These are phyloP conservation scores for roundworm (Caenorhabditis elegans) DNA, from an alignment of 1,140 invertebrate species.

Conservation along the genomic window WBcel235 BX284603.4:9339501-9340000, in stretches of 20 bases:
- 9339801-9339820: no score
- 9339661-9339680: slow-evolving; percentile 46
- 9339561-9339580: slow-evolving; percentile 44
- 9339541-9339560: slow-evolving; percentile 44
- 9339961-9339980: slow-evolving; percentile 44
- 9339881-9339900: slow-evolving; percentile 47
- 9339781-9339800: slow-evolving; percentile 9
- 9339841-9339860: not conserved
- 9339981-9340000: slow-evolving; percentile 42
- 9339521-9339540: slow-evolving; percentile 45
- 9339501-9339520: slow-evolving; percentile 47
- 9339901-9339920: slow-evolving; percentile 45
- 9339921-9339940: slow-evolving; percentile 36
- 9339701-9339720: slow-evolving; percentile 42
- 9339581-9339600: slow-evolving; percentile 52
- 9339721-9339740: slow-evolving; percentile 43
- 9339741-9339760: slow-evolving; percentile 42
- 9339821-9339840: no score
- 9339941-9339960: slow-evolving; percentile 39
- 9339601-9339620: slow-evolving; percentile 47
- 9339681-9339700: slow-evolving; percentile 40
- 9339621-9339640: slow-evolving; percentile 52
- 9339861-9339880: slow-evolving; percentile 21
- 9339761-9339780: slow-evolving; percentile 44
- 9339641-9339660: slow-evolving; percentile 42